Conservation (phyloP, 2,797 vertebrate genomes). For the Carcharodon carcharias region DNA sequence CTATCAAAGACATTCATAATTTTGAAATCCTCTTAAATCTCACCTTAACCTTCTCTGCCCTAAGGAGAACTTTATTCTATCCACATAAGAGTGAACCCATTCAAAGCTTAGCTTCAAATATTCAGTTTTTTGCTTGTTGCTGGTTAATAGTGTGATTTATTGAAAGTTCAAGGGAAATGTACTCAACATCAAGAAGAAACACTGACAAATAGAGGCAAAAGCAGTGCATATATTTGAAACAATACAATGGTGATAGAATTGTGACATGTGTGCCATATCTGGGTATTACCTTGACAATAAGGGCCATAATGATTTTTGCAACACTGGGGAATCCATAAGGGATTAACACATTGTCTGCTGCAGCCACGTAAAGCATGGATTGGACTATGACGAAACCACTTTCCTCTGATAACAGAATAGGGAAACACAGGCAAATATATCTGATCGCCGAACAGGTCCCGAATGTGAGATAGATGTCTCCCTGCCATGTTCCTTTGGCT, state of each 20-base stretch:
- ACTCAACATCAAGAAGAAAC: background rate
- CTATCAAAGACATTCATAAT: background rate
- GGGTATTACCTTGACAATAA: slow-evolving; percentile 69
- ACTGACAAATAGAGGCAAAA: background rate
- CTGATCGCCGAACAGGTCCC: background rate
- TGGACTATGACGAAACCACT: background rate
- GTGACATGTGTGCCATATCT: background rate
- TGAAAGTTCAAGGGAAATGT: background rate
- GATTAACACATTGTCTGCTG: slow-evolving; percentile 57
- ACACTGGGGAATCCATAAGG: slow-evolving; percentile 68
- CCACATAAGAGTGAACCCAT: background rate
- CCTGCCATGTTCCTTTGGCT: background rate
- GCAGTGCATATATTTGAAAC: background rate
- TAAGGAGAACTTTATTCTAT: background rate
- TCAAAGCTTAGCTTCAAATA: background rate
- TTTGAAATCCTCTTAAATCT: background rate
- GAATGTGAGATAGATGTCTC: background rate
- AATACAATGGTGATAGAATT: background rate
- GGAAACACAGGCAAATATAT: background rate
- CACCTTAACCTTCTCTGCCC: background rate
- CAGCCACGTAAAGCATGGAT: slow-evolving; percentile 51
- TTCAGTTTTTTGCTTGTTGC: background rate
- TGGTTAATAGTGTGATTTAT: background rate
- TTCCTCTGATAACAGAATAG: background rate
- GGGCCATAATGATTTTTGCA: slow-evolving; percentile 81